Base-by-base conservation (phyloP, 2,797 vertebrate genomes). In the Moxostoma hubbsi region DNA sequence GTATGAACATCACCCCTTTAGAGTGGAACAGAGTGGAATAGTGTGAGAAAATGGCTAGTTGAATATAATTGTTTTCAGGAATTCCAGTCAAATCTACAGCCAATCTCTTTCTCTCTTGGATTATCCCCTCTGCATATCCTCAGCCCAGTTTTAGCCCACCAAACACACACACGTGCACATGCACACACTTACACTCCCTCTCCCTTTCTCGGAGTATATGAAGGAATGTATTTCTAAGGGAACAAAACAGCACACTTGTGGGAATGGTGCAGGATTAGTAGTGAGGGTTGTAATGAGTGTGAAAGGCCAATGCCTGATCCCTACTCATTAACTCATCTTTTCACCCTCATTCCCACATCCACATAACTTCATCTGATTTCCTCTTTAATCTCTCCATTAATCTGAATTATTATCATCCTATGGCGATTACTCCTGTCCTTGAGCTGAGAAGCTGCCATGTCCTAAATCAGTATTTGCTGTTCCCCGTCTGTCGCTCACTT, bases 1-100 rank as follows among this genome's bases (percentile, higher is more conserved):
- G 59, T 93, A 92, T 93, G 91, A 92, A 92, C 93, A 91, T 92
- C 16, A 43, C 16, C 47, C 50, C 54, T 67, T 76, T 67, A 62
- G 92, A 94, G 63, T 94, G 93, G 92, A 54, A 94, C 46, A 58
- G 73, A 93, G 55, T 43, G 92, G 94, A 94, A 94, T 92, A 92
- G 93, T 94, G 93, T 94, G 36, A 71, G 58, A 62, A 73, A 73
- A 51, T 49, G 59, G 24, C 71, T 93, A 94, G 63, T 94, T 94
- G 94, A 94, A 94, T 93, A 94, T 94, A 92, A 94, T 94, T 95
- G 94, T 92, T 87, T 90, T 87, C 93, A 93, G 92, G 93, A 93
- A 93, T 91, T 88, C 82, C 75, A 51, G 49, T 73, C 83, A 75
- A 68, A 63, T 47, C 83, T 11, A 36, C 36, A 36, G 36, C 18